Conservation (phyloP, 2,888 invertebrate species). For the Drosophila anceps region DNA sequence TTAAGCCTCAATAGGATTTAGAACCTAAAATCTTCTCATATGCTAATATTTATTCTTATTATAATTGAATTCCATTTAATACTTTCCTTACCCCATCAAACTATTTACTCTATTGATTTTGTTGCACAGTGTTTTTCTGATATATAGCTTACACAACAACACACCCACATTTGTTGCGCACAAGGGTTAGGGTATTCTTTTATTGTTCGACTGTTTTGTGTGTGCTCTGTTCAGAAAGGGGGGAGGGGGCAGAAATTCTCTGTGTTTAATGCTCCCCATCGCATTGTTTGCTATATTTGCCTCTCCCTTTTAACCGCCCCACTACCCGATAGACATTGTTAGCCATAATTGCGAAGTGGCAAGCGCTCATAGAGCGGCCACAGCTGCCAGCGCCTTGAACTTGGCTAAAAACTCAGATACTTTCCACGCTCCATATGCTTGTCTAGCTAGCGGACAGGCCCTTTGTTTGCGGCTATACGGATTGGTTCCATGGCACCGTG, state of each 20-base stretch:
- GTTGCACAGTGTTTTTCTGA: conserved; percentile 46
- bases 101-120: conserved; percentile 17
- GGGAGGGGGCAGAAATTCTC: conserved; percentile 26
- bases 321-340: conserved; percentile 40
- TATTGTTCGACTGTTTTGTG: conserved; percentile 54
- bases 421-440: conserved; percentile 36
- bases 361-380: conserved; percentile 31
- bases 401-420: conserved; percentile 56
- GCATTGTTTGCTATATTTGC: conserved; percentile 45
- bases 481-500: conserved; percentile 11
- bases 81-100: neutral
- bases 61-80: neutral
- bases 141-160: conserved; percentile 40
- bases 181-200: conserved; percentile 28
- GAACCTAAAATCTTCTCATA: no score
- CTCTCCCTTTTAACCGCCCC: neutral
- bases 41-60: neutral
- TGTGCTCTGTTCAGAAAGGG: conserved; percentile 11
- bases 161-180: conserved; percentile 62
- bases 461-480: conserved; percentile 59
- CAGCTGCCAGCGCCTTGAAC: conserved; percentile 68
- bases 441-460: conserved; percentile 49
- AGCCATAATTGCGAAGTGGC: conserved; percentile 60
- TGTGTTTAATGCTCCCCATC: conserved; percentile 47
- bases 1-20: no score